These are phyloP conservation scores for Eilema depressum DNA, from an alignment of 2,888 invertebrate genomes.

Conservation along the genomic window DNA sequence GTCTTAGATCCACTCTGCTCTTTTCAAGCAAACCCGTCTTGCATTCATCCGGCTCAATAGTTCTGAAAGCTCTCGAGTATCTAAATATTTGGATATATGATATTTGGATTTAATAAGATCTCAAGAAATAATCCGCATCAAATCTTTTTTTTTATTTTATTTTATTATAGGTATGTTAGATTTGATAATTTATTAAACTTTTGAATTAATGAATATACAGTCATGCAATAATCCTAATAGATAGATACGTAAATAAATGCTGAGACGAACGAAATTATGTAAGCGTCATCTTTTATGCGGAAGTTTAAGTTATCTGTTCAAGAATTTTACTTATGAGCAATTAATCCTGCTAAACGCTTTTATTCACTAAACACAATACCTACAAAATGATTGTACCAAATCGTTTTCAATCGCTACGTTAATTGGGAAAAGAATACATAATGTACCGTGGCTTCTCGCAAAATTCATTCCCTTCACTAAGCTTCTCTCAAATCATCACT, in stretches of 20 bases:
- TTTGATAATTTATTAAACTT: no score
- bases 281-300: background rate
- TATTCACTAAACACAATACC: background rate
- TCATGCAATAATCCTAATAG: no score
- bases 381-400: background rate
- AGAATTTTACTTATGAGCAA: background rate
- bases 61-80: background rate
- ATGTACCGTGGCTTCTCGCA: background rate
- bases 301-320: background rate
- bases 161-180: no score
- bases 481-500: background rate
- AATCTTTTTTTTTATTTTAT: no score
- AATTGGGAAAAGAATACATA: background rate
- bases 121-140: background rate
- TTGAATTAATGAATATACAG: no score
- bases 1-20: background rate
- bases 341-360: background rate
- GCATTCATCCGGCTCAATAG: background rate
- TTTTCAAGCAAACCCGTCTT: background rate
- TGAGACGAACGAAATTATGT: background rate
- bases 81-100: background rate
- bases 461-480: no score
- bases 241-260: background rate
- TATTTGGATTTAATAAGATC: background rate
- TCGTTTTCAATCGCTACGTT: background rate